Conservation (phyloP, 2,113 vertebrate genomes). For the Melanostigma gelatinosum region DNA sequence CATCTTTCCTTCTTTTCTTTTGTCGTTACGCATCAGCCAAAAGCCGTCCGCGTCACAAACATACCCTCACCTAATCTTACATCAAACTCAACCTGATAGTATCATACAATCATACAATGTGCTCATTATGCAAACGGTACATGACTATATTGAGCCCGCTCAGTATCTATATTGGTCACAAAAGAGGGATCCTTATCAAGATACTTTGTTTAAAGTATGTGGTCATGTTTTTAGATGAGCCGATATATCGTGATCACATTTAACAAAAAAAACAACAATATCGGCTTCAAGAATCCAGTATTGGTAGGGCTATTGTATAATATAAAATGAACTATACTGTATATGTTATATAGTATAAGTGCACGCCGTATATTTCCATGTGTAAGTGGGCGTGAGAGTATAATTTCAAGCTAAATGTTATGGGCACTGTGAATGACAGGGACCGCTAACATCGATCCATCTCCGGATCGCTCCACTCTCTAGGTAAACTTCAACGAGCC, state of each 20-base stretch:
- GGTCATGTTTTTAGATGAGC: too few relatives aligned
- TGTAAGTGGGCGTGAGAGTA: background rate
- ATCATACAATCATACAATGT: background rate
- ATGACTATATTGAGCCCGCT: background rate
- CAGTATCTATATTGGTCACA: background rate
- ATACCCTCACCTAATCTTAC: background rate
- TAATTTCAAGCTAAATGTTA: background rate
- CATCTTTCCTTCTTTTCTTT: background rate
- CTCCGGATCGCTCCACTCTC: background rate
- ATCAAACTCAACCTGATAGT: background rate
- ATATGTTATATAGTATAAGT: background rate
- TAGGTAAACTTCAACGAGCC: conserved; percentile 98
- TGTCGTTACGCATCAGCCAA: background rate
- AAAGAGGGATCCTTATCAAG: background rate
- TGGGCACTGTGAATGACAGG: background rate
- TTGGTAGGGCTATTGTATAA: background rate
- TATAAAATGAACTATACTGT: background rate
- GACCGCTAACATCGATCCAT: background rate
- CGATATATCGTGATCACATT: too few relatives aligned
- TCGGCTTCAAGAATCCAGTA: background rate
- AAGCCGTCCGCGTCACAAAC: background rate
- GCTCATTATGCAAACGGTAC: background rate
- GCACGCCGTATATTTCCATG: background rate
- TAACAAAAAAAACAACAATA: too few relatives aligned
- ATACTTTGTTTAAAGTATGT: background rate